Conservation (phyloP, 2,113 vertebrate genomes). For the Phrynosoma platyrhinos region DNA sequence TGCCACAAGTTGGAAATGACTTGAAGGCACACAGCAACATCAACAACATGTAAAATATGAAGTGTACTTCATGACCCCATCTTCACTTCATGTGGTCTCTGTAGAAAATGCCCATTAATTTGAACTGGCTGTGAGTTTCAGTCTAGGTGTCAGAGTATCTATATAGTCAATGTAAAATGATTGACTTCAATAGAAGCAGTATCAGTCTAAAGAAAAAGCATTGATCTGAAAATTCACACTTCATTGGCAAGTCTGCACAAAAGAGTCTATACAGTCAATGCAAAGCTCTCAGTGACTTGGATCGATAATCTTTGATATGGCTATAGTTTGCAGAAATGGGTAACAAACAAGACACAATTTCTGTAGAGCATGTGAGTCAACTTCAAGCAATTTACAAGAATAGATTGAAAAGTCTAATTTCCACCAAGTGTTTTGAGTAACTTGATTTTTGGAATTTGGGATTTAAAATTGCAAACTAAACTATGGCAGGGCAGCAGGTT, state of each 20-base stretch:
- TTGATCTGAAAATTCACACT: conserved; percentile 7
- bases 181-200: not conserved
- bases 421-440: not conserved
- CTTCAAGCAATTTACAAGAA: not conserved
- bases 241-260: not conserved
- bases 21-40: too few species aligned
- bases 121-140: not conserved
- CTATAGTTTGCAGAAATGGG: not conserved
- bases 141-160: not conserved
- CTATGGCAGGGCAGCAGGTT: not conserved
- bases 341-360: not conserved
- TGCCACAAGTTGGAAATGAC: too few species aligned
- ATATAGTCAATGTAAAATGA: not conserved
- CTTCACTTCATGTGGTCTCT: not conserved
- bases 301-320: not conserved
- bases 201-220: conserved; percentile 3
- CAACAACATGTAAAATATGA: not conserved
- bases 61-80: not conserved
- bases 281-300: not conserved
- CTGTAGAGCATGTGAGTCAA: not conserved
- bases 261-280: not conserved
- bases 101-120: not conserved
- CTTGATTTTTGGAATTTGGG: not conserved
- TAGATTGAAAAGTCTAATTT: not conserved
- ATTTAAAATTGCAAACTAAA: not conserved